phyloP scores from a whole-genome alignment of 30 jellyfish, hydroid and myxozoan species.

The Phacellophora camtschatica region DNA sequence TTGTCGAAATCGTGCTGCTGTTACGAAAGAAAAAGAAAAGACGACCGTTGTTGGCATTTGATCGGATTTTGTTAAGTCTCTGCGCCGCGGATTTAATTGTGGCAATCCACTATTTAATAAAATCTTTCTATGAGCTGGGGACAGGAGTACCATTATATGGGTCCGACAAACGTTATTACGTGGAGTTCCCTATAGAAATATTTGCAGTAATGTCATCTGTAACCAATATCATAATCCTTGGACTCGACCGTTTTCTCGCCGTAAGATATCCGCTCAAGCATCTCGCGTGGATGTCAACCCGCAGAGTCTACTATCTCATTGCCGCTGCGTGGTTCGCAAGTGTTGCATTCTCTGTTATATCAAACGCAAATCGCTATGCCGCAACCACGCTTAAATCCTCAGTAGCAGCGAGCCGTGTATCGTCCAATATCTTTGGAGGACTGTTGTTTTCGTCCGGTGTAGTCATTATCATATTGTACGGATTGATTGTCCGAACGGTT shows the following conservation, averaged over 20 bases:
- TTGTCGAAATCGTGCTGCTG: slow-evolving; percentile 12
- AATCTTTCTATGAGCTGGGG: neutral
- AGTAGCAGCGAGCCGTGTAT: neutral
- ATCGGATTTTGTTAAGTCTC: slow-evolving; percentile 18
- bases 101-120: neutral
- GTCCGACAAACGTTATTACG: neutral
- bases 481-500: neutral
- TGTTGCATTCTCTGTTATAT: neutral
- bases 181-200: neutral
- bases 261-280: slow-evolving; percentile 44
- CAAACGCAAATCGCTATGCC: neutral
- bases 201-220: slow-evolving; percentile 40
- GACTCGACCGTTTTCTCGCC: slow-evolving; percentile 32
- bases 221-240: slow-evolving; percentile 32
- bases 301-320: neutral
- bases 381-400: neutral
- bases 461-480: neutral
- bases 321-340: slow-evolving; percentile 45
- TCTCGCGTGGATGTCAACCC: slow-evolving; percentile 32
- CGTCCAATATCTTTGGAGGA: neutral
- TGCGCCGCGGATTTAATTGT: slow-evolving; percentile 28
- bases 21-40: neutral
- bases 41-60: too few species aligned
- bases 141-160: neutral
- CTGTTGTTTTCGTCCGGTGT: neutral